Evolutionary conservation across 2,797 vertebrate species (phyloP).

Genomic region (Sebastes taczanowskii): DNA sequence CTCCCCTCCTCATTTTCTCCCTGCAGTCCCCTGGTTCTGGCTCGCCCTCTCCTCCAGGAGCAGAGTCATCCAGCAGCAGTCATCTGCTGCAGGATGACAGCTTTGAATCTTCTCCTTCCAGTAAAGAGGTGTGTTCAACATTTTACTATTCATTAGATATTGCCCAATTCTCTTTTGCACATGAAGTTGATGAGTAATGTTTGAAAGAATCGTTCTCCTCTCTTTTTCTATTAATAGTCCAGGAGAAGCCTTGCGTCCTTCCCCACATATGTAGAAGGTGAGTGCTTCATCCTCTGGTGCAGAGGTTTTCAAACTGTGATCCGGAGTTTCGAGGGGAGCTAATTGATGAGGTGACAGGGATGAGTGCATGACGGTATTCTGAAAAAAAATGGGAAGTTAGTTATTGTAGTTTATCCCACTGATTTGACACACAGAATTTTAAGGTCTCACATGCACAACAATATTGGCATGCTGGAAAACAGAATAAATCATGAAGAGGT

Average conservation of each 20-base stretch:
- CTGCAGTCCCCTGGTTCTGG: conserved; percentile 89
- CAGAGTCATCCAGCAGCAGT: conserved; percentile 87
- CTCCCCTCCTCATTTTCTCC: not conserved
- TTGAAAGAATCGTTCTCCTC: not conserved
- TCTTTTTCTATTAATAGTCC: conserved; percentile 83
- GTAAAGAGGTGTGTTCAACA: conserved; percentile 84
- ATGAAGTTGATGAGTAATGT: not conserved
- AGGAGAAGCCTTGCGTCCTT: conserved; percentile 95
- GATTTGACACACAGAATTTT: not conserved
- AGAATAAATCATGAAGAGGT: not conserved
- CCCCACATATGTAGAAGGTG: conserved; percentile 98
- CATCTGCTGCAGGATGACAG: conserved; percentile 87
- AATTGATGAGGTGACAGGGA: not conserved
- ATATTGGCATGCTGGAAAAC: not conserved
- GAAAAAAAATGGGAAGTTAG: not conserved
- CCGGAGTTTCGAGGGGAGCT: not conserved
- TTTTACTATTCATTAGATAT: not conserved
- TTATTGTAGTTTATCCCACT: not conserved
- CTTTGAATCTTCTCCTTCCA: conserved; percentile 81
- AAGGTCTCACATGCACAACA: not conserved
- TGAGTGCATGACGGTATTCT: not conserved
- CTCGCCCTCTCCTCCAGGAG: conserved; percentile 90
- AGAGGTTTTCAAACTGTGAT: not conserved
- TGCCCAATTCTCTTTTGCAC: not conserved
- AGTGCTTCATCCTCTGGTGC: conserved; percentile 60